A percentile compares a stretch with the other conserved stretches of the same genome.
phyloP scores from a whole-genome alignment of 1,140 invertebrate species.

The Lordiphosa clarofinis region DNA sequence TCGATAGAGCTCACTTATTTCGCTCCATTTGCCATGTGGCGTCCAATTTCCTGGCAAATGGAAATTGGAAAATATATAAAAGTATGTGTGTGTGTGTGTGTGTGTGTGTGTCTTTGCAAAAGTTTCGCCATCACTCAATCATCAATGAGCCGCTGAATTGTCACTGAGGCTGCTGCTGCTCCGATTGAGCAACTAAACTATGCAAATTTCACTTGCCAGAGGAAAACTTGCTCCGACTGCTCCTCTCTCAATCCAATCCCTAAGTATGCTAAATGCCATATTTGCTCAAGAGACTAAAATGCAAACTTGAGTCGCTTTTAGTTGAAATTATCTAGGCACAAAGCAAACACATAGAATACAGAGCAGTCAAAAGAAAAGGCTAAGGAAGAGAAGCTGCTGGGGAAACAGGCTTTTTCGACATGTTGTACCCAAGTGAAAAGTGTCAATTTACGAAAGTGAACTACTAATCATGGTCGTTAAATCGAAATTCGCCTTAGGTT shows the following conservation, averaged over 20 bases:
- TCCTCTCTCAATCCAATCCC: neutral
- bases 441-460: too few species aligned
- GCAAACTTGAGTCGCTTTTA: slow-evolving; percentile 74
- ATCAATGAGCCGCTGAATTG: slow-evolving; percentile 71
- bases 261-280: slow-evolving; percentile 36
- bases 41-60: slow-evolving; percentile 32
- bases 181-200: slow-evolving; percentile 71
- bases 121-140: slow-evolving; percentile 33
- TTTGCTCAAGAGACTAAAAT: slow-evolving; percentile 66
- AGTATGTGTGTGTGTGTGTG: slow-evolving; percentile 56
- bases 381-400: neutral
- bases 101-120: slow-evolving; percentile 67
- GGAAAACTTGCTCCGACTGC: neutral
- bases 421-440: too few species aligned
- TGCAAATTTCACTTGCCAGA: slow-evolving; percentile 51
- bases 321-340: slow-evolving; percentile 66
- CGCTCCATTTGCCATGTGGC: slow-evolving; percentile 40
- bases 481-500: too few species aligned
- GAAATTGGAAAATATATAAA: slow-evolving; percentile 60
- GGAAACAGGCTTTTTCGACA: too few species aligned
- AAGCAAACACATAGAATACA: slow-evolving; percentile 12
- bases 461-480: too few species aligned
- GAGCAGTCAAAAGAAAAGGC: neutral
- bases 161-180: slow-evolving; percentile 25
- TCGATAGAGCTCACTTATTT: slow-evolving; percentile 3